These are phyloP conservation scores for Drosophila sucinea DNA, from an alignment of 1,140 invertebrate genomes.

Conservation along the genomic window DNA sequence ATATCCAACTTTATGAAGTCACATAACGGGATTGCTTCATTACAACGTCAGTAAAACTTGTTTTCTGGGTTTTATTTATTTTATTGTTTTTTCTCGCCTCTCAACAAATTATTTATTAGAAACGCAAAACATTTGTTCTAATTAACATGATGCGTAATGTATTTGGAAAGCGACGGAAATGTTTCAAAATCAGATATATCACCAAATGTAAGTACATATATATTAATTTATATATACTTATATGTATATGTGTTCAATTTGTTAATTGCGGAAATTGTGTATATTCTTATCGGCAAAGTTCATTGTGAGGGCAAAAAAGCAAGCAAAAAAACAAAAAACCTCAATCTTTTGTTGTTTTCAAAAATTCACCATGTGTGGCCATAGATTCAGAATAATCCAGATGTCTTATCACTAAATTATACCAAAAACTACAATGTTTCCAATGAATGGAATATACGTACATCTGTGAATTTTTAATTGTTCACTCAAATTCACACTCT, in stretches of 20 bases:
- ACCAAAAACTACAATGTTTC: not conserved
- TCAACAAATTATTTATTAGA: slow-evolving; percentile 3
- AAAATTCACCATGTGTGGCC: slow-evolving; percentile 3
- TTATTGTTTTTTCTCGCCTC: not conserved
- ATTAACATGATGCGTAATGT: slow-evolving; percentile 1
- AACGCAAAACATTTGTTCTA: slow-evolving; percentile 7
- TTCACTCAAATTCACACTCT: not conserved
- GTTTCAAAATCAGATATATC: slow-evolving; percentile 4
- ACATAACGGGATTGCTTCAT: slow-evolving; percentile 15
- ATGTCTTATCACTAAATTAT: not conserved
- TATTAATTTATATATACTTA: not conserved
- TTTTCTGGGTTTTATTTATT: slow-evolving; percentile 20
- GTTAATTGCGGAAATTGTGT: not conserved
- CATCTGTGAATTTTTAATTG: not conserved
- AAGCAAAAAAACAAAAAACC: not conserved
- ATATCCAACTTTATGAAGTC: not conserved
- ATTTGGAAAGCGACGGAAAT: not conserved
- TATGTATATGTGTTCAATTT: not conserved
- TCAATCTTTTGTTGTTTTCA: not conserved
- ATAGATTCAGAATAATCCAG: not conserved
- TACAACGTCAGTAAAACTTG: slow-evolving; percentile 32
- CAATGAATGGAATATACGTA: not conserved
- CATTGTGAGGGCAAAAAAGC: not conserved
- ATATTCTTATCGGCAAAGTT: slow-evolving; percentile 1
- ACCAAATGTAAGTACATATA: not conserved